Evolutionary conservation across 2,797 vertebrate species (phyloP).

Genomic region (Lutjanus argentimaculatus): DNA sequence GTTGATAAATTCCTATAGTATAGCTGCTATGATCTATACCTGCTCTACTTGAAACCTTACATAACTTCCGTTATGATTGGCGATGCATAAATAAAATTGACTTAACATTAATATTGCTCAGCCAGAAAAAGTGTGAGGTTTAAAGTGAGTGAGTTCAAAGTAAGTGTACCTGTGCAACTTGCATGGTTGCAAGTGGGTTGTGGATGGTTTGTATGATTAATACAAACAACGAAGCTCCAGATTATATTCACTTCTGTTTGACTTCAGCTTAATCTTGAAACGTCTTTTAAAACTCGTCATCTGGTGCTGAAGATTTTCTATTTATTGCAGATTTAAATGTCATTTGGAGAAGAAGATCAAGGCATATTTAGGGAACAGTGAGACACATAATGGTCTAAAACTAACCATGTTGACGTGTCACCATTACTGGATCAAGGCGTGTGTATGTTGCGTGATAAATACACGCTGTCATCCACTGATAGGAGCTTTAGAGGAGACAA

Average conservation of each 20-base stretch:
- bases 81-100: too few relatives aligned
- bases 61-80: too few relatives aligned
- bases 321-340: background rate
- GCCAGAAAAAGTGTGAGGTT: too few relatives aligned
- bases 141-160: too few relatives aligned
- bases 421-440: background rate
- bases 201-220: background rate
- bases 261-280: conserved; percentile 2
- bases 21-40: too few relatives aligned
- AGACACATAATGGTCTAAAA: background rate
- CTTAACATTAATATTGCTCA: too few relatives aligned
- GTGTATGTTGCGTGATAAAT: background rate
- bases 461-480: background rate
- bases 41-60: too few relatives aligned
- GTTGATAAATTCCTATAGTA: too few relatives aligned
- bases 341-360: background rate
- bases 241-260: background rate
- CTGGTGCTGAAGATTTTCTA: background rate
- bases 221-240: background rate
- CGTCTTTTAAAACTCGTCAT: background rate
- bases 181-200: too few relatives aligned
- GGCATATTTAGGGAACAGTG: background rate
- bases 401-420: background rate
- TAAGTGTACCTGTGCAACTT: too few relatives aligned
- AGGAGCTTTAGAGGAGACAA: conserved; percentile 38